A percentile compares a stretch with the other conserved stretches of the same genome.
Evolutionary conservation across 2,113 vertebrate genomes (phyloP).

Genomic region (Urocolius indicus): DNA sequence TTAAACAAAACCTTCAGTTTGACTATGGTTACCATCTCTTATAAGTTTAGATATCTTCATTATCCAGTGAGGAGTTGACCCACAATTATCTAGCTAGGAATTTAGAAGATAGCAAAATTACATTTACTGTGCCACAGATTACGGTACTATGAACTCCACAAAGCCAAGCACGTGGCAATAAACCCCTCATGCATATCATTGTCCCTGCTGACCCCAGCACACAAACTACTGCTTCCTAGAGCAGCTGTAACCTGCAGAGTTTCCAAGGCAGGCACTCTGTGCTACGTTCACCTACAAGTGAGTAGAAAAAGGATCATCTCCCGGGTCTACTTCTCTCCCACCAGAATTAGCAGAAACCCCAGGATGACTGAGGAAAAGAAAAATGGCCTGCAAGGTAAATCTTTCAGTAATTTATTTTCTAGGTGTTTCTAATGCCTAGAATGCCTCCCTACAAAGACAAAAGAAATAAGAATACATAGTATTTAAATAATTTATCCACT

Average conservation of each 20-base stretch:
- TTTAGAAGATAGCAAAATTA: neutral
- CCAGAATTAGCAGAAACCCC: neutral
- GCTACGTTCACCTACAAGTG: fast-evolving
- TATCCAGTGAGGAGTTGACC: neutral
- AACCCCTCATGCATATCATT: fast-evolving
- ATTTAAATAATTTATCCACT: neutral
- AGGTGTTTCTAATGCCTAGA: neutral
- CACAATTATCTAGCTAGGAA: neutral
- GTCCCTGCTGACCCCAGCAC: neutral
- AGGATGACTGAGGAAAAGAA: neutral
- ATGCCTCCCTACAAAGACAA: neutral
- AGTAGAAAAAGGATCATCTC: neutral
- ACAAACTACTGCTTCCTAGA: neutral
- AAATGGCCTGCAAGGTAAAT: neutral
- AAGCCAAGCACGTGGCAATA: neutral
- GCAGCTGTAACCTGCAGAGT: neutral
- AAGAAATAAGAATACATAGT: neutral
- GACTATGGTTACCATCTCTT: neutral
- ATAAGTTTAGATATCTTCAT: neutral
- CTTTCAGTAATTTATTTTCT: neutral
- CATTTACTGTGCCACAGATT: neutral
- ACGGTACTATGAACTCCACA: neutral
- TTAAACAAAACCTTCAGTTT: neutral
- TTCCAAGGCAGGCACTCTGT: neutral
- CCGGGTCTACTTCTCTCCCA: neutral